Conservation (phyloP, 2,888 invertebrate genomes). For the Clepsis dumicolana region DNA sequence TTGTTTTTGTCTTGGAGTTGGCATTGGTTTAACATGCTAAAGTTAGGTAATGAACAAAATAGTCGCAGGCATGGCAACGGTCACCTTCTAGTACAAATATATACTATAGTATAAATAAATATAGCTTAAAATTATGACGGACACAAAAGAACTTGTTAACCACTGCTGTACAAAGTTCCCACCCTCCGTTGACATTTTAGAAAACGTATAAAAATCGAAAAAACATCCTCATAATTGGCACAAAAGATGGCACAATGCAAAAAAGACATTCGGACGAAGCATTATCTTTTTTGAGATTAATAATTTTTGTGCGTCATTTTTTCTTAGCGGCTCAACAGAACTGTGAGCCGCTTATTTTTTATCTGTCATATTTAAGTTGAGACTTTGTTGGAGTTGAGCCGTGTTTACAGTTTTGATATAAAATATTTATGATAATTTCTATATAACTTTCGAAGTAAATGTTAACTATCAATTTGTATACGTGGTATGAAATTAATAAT, state of each 20-base stretch:
- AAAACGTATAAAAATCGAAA: conserved; percentile 61
- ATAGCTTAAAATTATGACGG: neutral
- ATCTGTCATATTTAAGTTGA: conserved; percentile 65
- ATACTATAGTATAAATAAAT: too few relatives aligned
- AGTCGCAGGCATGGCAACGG: too few relatives aligned
- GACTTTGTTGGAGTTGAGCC: conserved; percentile 59
- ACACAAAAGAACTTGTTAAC: conserved; percentile 48
- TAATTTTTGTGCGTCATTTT: conserved; percentile 75
- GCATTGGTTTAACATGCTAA: too few relatives aligned
- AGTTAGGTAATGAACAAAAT: too few relatives aligned
- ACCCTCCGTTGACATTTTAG: conserved; percentile 67
- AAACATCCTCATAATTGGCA: conserved; percentile 80
- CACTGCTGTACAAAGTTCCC: conserved; percentile 61
- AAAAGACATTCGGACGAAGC: conserved; percentile 69
- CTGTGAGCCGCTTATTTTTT: conserved; percentile 70
- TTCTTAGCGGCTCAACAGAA: conserved; percentile 65
- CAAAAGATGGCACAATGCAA: conserved; percentile 78
- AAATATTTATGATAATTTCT: too few relatives aligned
- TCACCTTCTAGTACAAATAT: neutral
- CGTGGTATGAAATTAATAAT: too few relatives aligned
- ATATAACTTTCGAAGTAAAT: too few relatives aligned
- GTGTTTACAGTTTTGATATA: conserved; percentile 21
- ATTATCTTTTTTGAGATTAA: conserved; percentile 78
- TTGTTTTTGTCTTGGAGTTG: too few relatives aligned
- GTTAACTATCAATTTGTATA: too few relatives aligned